These are phyloP conservation scores for Stegastes partitus DNA, from an alignment of 2,113 vertebrate genomes.

Conservation along the genomic window DNA sequence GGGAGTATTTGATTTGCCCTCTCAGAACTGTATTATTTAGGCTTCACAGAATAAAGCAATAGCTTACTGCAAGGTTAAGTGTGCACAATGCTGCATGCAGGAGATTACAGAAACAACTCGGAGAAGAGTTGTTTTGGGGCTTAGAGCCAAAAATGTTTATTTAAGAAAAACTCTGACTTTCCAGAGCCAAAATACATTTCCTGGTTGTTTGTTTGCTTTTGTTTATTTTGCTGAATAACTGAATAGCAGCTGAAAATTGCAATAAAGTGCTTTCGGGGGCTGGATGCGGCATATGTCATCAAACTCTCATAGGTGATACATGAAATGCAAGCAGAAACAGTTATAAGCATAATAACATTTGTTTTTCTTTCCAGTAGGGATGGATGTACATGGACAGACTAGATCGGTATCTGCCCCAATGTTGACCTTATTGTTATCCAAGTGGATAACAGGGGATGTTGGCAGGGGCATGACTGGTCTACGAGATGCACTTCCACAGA, in stretches of 20 bases:
- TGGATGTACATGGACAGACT: background rate
- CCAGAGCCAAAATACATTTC: conserved; percentile 42
- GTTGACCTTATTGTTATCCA: background rate
- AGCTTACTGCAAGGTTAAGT: conserved; percentile 53
- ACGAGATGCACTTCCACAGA: background rate
- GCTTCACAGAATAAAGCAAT: conserved; percentile 40
- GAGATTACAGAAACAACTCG: conserved; percentile 57
- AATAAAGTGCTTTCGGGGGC: background rate
- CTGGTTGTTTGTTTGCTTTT: conserved; percentile 44
- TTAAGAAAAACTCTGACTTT: conserved; percentile 45
- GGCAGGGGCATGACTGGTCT: background rate
- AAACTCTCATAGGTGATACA: background rate
- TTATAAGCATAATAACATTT: background rate
- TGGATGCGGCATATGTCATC: background rate
- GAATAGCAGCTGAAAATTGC: conserved; percentile 14
- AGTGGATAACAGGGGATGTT: background rate
- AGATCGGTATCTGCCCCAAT: background rate
- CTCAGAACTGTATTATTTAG: conserved; percentile 55
- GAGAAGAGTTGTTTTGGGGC: conserved; percentile 48
- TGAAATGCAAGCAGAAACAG: background rate
- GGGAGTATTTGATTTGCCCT: conserved; percentile 45
- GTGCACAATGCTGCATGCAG: conserved; percentile 52
- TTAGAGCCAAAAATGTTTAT: conserved; percentile 58
- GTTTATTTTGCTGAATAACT: conserved; percentile 47
- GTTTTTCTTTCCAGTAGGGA: background rate